Evolutionary conservation across 2,888 invertebrate species (phyloP), one percentile per base, ranked within the genome.

Genomic region (Drosophila paracracens): DNA sequence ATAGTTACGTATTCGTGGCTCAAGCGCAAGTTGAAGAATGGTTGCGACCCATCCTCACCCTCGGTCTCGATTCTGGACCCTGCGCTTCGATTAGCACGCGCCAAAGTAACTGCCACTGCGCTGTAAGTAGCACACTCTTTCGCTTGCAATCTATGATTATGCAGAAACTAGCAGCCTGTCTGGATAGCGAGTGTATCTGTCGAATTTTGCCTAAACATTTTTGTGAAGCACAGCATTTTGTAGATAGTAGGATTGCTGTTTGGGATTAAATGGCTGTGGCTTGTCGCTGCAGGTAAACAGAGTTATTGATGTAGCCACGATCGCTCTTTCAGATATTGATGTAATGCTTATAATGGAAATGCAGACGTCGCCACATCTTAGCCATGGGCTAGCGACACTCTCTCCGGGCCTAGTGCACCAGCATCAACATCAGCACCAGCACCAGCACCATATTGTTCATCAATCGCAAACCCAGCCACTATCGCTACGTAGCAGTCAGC

Each of bases 341-440:
- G 90, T 85, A 89, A 92, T 92, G 92, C 88, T 92, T 81, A 92
- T 88, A 73, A 93, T 92, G 93, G 92, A 92, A 86, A 87, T 93
- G 81, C 93, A 92, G 79, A 87, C 92, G 72, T 79, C 92, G 72
- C 76, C 92, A 76, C 91, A 92, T 88, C 87, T 91, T 70, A 90
- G 87, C 83, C 92, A 91, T 83, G 89, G 84, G 74, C 76, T 92
- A 80, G 70, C 91, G 77, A 66, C 91, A 82, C 76, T 90, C 74
- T 81, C 91, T 76, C 85, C 90, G 74, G 70, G 66, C 60, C 21
- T 74, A 33, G 50, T 75, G 27, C 76, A 77, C 31, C 82, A 65
- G 58, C 70, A 77, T 74, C 50, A n/a, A 48, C 66, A 68, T 43
- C 53, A n/a, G 33, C 62, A 58, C 21, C 46, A 16, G 64, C 82